Percentiles rank a stretch among this genome's conserved stretches.
These are phyloP conservation scores for Melangyna quadrimaculata DNA, from an alignment of 2,888 invertebrate genomes.

Conservation along the genomic window DNA sequence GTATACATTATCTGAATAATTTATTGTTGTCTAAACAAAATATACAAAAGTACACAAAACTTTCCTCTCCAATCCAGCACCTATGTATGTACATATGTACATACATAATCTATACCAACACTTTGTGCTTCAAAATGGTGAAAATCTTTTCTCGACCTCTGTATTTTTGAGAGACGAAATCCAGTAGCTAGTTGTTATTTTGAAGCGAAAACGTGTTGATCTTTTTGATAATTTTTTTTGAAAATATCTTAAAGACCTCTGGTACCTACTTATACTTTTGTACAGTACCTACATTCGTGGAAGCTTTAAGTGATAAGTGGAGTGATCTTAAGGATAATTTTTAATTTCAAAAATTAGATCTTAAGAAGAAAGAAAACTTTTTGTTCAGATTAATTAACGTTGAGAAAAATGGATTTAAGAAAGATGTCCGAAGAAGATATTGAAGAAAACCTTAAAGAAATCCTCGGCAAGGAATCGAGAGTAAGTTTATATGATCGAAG, in stretches of 20 bases:
- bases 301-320: neutral
- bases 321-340: neutral
- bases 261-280: neutral
- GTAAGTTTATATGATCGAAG: slow-evolving; percentile 73
- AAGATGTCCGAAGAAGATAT: slow-evolving; percentile 77
- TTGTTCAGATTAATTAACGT: neutral
- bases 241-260: neutral
- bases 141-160: slow-evolving; percentile 24
- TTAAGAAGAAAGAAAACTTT: neutral
- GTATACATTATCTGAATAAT: slow-evolving; percentile 69
- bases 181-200: slow-evolving; percentile 53
- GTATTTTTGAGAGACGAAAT: slow-evolving; percentile 32
- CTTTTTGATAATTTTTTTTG: slow-evolving; percentile 17
- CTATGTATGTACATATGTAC: neutral
- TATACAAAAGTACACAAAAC: slow-evolving; percentile 54
- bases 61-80: slow-evolving; percentile 30
- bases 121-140: slow-evolving; percentile 23
- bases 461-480: slow-evolving; percentile 77
- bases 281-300: neutral
- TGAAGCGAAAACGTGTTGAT: slow-evolving; percentile 61
- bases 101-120: neutral
- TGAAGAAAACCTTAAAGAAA: slow-evolving; percentile 77
- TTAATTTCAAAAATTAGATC: neutral
- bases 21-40: slow-evolving; percentile 74
- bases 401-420: slow-evolving; percentile 24